phyloP scores from a whole-genome alignment of 2,113 vertebrate species.

The Sebastes fasciatus region DNA sequence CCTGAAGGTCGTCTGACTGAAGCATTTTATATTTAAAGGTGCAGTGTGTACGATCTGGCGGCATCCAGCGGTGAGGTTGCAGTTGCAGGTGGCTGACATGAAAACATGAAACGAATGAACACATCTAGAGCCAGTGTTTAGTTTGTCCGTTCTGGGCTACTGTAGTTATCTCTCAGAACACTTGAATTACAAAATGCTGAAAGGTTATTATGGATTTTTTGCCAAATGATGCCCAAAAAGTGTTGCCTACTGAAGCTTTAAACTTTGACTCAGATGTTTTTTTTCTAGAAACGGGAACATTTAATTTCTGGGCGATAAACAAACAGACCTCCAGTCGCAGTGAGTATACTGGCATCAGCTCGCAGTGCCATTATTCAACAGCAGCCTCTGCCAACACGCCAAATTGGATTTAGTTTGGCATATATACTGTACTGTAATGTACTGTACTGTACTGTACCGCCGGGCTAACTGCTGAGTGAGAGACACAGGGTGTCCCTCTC shows the following conservation, averaged over 20 bases:
- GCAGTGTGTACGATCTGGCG: too few species aligned
- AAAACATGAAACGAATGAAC: background rate
- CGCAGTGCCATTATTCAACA: conserved; percentile 19
- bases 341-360: background rate
- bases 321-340: conserved; percentile 1
- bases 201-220: too few species aligned
- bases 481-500: conserved; percentile 19
- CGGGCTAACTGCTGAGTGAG: conserved; percentile 19
- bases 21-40: background rate
- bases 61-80: background rate
- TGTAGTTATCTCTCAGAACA: background rate
- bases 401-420: conserved; percentile 28
- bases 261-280: background rate
- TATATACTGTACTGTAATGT: background rate
- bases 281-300: background rate
- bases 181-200: too few species aligned
- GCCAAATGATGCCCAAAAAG: too few species aligned
- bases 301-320: conserved; percentile 1
- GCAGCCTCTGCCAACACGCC: conserved; percentile 5
- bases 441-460: background rate
- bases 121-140: background rate
- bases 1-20: background rate
- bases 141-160: background rate
- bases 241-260: too few species aligned
- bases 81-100: background rate